Percentiles rank a stretch among this genome's conserved stretches.
Conservation (phyloP, 1,140 invertebrate genomes). For the Scaptomyza montana region DNA sequence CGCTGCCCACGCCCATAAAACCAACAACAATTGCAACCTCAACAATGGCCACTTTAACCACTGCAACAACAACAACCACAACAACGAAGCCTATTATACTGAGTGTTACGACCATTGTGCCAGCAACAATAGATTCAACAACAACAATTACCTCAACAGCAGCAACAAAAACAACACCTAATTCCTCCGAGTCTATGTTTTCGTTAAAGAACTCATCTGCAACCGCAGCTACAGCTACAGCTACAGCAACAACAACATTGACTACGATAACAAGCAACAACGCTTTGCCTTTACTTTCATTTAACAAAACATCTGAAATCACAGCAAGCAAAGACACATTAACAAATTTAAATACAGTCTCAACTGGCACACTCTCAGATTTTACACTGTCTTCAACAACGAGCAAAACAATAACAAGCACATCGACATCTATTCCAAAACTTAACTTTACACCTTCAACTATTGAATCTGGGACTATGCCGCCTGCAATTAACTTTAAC, state of each 20-base stretch:
- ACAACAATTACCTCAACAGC: not conserved
- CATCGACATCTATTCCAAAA: not conserved
- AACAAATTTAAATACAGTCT: not conserved
- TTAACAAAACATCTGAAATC: constrained; percentile 6
- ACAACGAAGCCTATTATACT: constrained; percentile 17
- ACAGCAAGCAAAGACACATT: not conserved
- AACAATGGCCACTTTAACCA: not conserved
- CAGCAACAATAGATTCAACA: not conserved
- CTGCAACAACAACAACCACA: constrained; percentile 8
- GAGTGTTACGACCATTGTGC: not conserved
- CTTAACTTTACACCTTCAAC: constrained; percentile 4
- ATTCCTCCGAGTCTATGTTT: not conserved
- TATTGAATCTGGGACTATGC: not conserved
- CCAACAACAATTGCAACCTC: constrained; percentile 1
- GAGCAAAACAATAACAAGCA: not conserved
- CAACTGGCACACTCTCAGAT: not conserved
- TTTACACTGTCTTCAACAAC: constrained; percentile 15
- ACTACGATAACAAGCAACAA: constrained; percentile 1
- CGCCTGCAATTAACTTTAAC: constrained; percentile 1
- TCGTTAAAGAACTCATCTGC: not conserved
- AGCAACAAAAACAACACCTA: not conserved
- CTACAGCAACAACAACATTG: not conserved
- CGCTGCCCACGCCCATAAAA: not conserved
- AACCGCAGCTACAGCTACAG: constrained; percentile 2
- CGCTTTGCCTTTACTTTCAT: constrained; percentile 3